Base-by-base conservation (phyloP, 2,797 vertebrate genomes). In the Tragelaphus eurycerus region DNA sequence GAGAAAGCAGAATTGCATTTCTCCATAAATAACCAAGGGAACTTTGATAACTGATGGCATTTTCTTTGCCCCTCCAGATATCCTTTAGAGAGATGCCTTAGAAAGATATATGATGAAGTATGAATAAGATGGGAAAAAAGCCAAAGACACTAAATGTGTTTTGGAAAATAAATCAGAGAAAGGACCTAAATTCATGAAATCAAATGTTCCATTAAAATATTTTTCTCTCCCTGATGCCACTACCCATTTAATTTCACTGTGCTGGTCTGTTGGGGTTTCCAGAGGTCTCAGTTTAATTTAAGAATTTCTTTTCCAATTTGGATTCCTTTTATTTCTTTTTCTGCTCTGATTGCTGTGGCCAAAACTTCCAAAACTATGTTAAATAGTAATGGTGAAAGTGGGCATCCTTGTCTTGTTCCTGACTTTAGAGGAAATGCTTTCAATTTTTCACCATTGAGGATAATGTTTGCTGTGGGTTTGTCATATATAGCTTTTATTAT, bases 251-350 rank as follows among this genome's bases (percentile, higher is more conserved):
- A 71, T 93, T 95, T 96, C 81, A 67, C 64, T 11, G 31, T 50
- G 16, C 7, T 89, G 16, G 15, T 86, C 87, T 95, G 10, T 85
- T 92, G 90, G 48, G 62, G 55, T 93, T 96, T 97, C 31, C 76
- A 38, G 50, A 95, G 6, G 71, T 97, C 78, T 95, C 78, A 84
- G 38, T 93, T 97, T 97, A 97, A 90, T 93, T 97, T 94, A 74
- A 97, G 43, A 87, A 52, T 95, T 90, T 52, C 38, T 67, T 94
- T 43, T 43, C 43, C 43, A 43, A 6, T 43, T 43, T 43, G 6
- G 43, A 43, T 43, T 43, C 43, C 43, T 43, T 43, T 43, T 43
- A 43, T 43, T 43, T 43, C 43, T 43, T 43, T 43, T 43, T 43
- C 43, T 43, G 43, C 43, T 43, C 43, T 43, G 43, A 43, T 43